Evolutionary conservation across 2,113 vertebrate species (phyloP), one percentile per base, ranked within the genome.

Genomic region (Anarhynchus alexandrinus): DNA sequence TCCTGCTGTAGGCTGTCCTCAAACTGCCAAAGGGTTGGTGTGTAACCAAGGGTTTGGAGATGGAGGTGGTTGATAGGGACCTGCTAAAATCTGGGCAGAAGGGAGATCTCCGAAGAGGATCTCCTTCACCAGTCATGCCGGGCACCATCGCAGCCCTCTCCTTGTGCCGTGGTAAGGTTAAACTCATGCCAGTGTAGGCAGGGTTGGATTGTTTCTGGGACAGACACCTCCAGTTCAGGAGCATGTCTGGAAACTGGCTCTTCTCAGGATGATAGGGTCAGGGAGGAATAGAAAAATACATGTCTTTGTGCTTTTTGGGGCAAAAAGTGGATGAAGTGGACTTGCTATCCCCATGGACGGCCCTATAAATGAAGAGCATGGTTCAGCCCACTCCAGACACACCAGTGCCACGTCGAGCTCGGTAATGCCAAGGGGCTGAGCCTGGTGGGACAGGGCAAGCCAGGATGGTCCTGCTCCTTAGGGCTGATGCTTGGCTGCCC

Each of bases 381-480:
- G 43, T 52, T 79, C 83, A 45, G 25, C 23, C 38, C 45, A n/a
- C 15, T 70, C 23, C 57, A 26, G 19, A 34, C 78, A 66, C 42
- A 71, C 17, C 64, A 38, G 47, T 45, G 40, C 29, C 10, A 1
- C 1, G 4, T 10, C 4, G 5, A 80, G 17, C 8, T 64, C 0
- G 0, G 17, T 12, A 61, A 67, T 81, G 38, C 47, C 64, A 54
- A 52, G 45, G 34, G 12, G 8, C 64, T 72, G 58, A 57, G 59
- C 12, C 40, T 32, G 11, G 54, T 69, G 54, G 47, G 47, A 82
- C 32, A 38, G 54, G 11, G 30, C 30, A 76, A 81, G 11, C 17
- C 64, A 64, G 15, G 36, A 38, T 2, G 8, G 25, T 43, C 45
- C 52, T 69, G 36, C 59, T 51, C n/a, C 30, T 42, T 21, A 42